phyloP scores from a whole-genome alignment of 2,888 invertebrate genomes.

The Lochmaea capreae region DNA sequence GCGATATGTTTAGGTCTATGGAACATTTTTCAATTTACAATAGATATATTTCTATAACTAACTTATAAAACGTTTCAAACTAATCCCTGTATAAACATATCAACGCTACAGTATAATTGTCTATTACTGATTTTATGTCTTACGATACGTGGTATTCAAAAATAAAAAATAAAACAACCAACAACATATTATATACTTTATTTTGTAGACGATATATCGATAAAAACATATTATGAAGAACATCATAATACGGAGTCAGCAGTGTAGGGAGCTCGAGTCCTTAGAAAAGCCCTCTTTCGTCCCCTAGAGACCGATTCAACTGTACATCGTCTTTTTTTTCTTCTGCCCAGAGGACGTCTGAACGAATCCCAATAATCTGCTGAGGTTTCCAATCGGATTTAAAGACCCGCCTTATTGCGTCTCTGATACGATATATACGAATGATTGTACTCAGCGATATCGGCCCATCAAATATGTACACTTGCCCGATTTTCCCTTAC shows the following conservation, averaged over 20 bases:
- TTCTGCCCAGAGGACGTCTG: constrained; percentile 54
- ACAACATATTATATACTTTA: constrained; percentile 8
- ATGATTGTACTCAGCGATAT: constrained; percentile 52
- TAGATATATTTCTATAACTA: too few species aligned
- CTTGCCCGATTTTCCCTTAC: constrained; percentile 35
- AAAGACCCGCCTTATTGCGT: constrained; percentile 59
- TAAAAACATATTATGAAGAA: constrained; percentile 44
- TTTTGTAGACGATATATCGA: constrained; percentile 30
- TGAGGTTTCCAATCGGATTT: constrained; percentile 62
- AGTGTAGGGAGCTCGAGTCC: constrained; percentile 40
- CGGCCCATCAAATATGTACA: constrained; percentile 48
- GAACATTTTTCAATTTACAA: too few species aligned
- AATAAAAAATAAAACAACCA: too few species aligned
- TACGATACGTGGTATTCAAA: too few species aligned
- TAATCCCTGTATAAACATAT: too few species aligned
- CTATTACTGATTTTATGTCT: too few species aligned
- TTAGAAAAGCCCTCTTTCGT: constrained; percentile 43
- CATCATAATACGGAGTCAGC: constrained; percentile 48
- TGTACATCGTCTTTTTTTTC: constrained; percentile 51
- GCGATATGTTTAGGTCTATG: neutral
- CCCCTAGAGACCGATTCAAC: constrained; percentile 57
- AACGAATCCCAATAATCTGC: constrained; percentile 62
- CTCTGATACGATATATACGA: constrained; percentile 51
- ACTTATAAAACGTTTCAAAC: too few species aligned
- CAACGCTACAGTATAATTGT: too few species aligned